phyloP scores from a whole-genome alignment of 2,888 invertebrate genomes.

The Stenodema calcarata region DNA sequence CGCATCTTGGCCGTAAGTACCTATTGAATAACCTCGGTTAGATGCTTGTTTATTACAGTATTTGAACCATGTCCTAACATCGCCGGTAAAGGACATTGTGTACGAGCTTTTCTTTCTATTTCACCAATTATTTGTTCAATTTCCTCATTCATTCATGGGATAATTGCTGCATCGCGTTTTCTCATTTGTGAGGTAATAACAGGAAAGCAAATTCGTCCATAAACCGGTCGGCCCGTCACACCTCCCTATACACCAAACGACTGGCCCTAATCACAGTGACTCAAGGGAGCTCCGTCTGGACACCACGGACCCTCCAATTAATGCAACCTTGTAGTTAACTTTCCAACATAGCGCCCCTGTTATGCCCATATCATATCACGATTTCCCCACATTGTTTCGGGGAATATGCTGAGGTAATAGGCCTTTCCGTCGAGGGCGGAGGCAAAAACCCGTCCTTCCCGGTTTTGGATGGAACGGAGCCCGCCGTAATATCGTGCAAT shows the following conservation, averaged over 20 bases:
- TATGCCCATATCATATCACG: not conserved
- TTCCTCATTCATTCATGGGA: not conserved
- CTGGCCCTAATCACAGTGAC: not conserved
- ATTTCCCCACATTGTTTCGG: not conserved
- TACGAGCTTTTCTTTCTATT: too few species aligned
- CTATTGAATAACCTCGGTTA: too few species aligned
- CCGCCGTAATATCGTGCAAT: not conserved
- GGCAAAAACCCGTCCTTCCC: not conserved
- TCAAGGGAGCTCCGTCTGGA: not conserved
- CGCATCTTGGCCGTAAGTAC: too few species aligned
- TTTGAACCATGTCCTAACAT: too few species aligned
- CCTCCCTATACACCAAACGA: not conserved
- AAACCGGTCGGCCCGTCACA: not conserved
- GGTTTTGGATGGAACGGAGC: not conserved
- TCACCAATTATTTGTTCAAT: not conserved
- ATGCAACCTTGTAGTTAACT: not conserved
- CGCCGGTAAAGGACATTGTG: too few species aligned
- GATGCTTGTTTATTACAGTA: too few species aligned
- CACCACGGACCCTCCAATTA: not conserved
- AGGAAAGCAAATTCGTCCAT: not conserved
- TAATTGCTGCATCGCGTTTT: not conserved
- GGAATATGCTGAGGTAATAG: not conserved
- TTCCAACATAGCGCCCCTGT: not conserved
- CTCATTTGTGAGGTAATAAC: not conserved
- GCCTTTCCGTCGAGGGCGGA: not conserved